Percentiles rank a stretch among this genome's conserved stretches.
Evolutionary conservation across 2,888 invertebrate species (phyloP).

Genomic region (Andrena praecox): DNA sequence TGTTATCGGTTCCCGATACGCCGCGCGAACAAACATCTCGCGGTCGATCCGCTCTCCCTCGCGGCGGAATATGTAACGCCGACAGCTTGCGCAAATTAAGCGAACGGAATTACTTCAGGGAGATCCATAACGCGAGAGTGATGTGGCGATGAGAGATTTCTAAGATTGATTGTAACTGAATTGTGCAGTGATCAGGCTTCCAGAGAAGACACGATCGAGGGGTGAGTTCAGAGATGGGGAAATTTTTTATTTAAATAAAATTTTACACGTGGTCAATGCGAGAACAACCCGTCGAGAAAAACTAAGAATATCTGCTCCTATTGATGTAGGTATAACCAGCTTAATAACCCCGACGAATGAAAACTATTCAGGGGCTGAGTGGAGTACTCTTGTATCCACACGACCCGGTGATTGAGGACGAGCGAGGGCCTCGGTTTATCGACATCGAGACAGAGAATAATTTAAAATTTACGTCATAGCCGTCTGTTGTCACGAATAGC

Average conservation of each 20-base stretch:
- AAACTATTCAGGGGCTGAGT: background rate
- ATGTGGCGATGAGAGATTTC: background rate
- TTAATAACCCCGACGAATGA: background rate
- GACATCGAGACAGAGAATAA: conserved; percentile 28
- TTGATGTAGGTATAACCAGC: background rate
- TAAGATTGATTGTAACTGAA: too few relatives aligned
- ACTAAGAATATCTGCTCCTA: too few relatives aligned
- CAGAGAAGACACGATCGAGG: too few relatives aligned
- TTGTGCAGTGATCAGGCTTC: too few relatives aligned
- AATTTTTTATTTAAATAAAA: too few relatives aligned
- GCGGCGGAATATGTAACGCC: background rate
- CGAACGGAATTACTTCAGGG: background rate
- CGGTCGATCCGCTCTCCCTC: background rate
- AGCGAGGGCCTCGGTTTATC: background rate
- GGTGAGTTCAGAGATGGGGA: too few relatives aligned
- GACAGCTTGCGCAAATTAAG: conserved; percentile 4
- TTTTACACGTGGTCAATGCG: too few relatives aligned
- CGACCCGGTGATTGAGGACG: background rate
- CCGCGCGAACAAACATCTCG: background rate
- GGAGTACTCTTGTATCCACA: background rate
- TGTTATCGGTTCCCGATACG: conserved; percentile 24
- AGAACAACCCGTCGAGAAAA: too few relatives aligned
- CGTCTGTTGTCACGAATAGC: conserved; percentile 32
- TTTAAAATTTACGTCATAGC: conserved; percentile 40
- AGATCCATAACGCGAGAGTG: background rate